These are phyloP conservation scores for Ranitomeya imitator DNA, from an alignment of 2,113 vertebrate genomes.

Conservation along the genomic window DNA sequence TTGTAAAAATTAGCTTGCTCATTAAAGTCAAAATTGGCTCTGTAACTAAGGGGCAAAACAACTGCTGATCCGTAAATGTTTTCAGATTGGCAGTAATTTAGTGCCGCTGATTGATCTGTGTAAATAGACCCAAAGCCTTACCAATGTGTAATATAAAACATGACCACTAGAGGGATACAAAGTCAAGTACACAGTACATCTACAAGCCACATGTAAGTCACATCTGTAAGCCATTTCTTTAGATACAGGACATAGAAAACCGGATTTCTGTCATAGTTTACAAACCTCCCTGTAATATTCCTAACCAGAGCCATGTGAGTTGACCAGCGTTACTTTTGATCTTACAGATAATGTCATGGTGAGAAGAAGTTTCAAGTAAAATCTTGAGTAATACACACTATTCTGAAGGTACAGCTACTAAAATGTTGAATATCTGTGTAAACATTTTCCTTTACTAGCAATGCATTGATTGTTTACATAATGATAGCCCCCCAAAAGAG, in stretches of 20 bases:
- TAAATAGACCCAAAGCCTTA: too few species aligned
- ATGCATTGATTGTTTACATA: background rate
- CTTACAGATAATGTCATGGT: background rate
- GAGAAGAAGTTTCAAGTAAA: background rate
- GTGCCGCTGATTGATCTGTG: too few species aligned
- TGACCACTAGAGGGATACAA: constrained; percentile 23
- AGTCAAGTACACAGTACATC: background rate
- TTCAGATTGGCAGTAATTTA: too few species aligned
- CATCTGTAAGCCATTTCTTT: background rate
- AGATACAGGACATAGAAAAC: background rate
- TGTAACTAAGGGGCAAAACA: too few species aligned
- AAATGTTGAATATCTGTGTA: background rate
- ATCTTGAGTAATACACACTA: background rate
- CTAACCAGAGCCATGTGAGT: background rate
- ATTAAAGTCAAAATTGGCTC: too few species aligned
- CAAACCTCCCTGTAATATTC: background rate
- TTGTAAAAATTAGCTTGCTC: too few species aligned
- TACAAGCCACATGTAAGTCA: background rate
- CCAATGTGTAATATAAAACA: background rate
- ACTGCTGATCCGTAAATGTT: too few species aligned
- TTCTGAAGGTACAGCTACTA: background rate
- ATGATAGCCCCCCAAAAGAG: too few species aligned
- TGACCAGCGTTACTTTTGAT: background rate
- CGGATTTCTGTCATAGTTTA: background rate
- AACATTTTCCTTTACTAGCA: background rate